Evolutionary conservation across 2,113 vertebrate genomes (phyloP), one percentile per base, ranked within the genome.

Genomic region (Eonycteris spelaea): DNA sequence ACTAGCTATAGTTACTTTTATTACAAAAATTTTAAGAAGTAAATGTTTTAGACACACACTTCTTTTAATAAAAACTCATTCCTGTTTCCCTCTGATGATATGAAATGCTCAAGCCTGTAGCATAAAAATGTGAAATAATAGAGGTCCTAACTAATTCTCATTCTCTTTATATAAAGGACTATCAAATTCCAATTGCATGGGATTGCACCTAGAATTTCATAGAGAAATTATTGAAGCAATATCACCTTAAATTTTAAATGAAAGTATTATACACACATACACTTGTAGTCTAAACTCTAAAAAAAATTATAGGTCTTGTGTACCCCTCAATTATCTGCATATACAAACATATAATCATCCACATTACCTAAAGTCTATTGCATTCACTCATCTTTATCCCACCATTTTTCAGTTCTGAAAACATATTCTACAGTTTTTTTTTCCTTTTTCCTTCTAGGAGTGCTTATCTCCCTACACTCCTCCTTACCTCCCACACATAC

Each of bases 51-150:
- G 21, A 68, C 15, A 53, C 7, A 40, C 7, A 73, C 78, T 94
- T 59, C 16, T 70, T 96, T 89, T 85, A 74, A 84, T 30, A 40
- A 94, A 84, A 90, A 10, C 16, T 33, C 53, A 40, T n/a, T 87
- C 9, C 11, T 61, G 3, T 75, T 90, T 94, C 16, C 40, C 0
- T 57, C 30, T 68, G 6, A 48, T 35, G 55, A n/a, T 78, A 16
- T 67, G 51, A 10, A 59, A 19, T 53, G 15, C 18, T 0, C 2
- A 71, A 10, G 0, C 2, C 57, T 55, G 1, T 8, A 87, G 48
- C 67, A 88, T 12, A 85, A 73, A 92, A 24, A 18, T 61, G 18
- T 71, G 80, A 57, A 63, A 80, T 35, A 71, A 43, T 4, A 73
- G 33, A 67, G 2, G 4, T 57, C 21, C 77, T 84, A 57, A 43